Evolutionary conservation across 2,113 vertebrate species (phyloP), one percentile per base, ranked within the genome.

Genomic region (Halichoeres trimaculatus): DNA sequence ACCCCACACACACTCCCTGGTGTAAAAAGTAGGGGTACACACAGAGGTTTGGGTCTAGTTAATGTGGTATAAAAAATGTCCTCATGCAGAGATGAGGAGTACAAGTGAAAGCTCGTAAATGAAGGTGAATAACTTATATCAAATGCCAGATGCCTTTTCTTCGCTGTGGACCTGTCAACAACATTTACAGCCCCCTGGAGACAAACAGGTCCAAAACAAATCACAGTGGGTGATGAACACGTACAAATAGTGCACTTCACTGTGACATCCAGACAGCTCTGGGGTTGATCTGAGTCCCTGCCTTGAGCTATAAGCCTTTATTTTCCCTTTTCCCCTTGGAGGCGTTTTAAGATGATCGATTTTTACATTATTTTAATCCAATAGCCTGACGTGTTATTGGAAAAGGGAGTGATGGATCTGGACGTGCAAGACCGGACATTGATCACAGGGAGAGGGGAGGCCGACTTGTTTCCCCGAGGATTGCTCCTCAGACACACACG

Each of bases 321-420:
- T 77, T 70, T 71, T 77, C 58, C 66, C 60, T 50, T 67, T 23
- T 35, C 47, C 48, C 64, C 55, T 70, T 22, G 23, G 69, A 70
- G 80, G 53, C 61, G 34, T 71, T 86, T 89, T 76, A 71, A 83
- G 75, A 80, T 88, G 66, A 89, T 90, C 78, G 85, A 92, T 88
- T 81, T 88, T 62, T 70, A 74, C 84, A 83, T 90, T 76, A 89
- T 90, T 90, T 89, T 87, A 89, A 91, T 87, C 85, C 81, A 82
- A 77, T 84, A 69, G 66, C 65, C 73, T 70, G 81, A 48, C 56
- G 65, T 47, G 77, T 78, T 89, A 90, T 86, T 87, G 88, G 87
- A 79, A 64, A 83, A 58, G 62, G 74, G 79, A 72, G 81, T 86
- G 88, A 88, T 88, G 74, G 71, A 91, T 88, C 23, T 80, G 69